Evolutionary conservation across 1,140 invertebrate species (phyloP), one percentile per base, ranked within the genome.

Genomic region (Carposina sasakii): DNA sequence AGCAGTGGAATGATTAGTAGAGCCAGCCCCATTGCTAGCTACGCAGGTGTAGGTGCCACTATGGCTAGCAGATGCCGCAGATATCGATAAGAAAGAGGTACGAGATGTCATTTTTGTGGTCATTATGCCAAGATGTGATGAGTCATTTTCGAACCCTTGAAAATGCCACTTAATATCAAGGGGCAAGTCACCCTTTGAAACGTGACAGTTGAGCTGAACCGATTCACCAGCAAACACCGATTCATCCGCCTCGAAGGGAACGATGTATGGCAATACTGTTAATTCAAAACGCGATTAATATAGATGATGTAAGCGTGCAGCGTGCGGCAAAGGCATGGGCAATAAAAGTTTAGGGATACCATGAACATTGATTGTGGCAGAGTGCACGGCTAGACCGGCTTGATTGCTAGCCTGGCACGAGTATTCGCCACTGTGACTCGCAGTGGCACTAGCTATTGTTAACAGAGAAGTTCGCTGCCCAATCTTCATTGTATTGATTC

Each of bases 11-110:
- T 91, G 88, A 70, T 89, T 91, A 62, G 87, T 89, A 37, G 86
- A 90, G 51, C 92, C 92, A 21, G 93, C 94, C 48, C 81, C 85
- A 84, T 94, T 94, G 60, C 85, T 90, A 39, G 91, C 92, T 59
- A 90, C 87, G 78, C 94, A 96, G 52, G 92, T 94, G 67, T 96
- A 96, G 57, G 90, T 90, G 53, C 93, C 93, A 69, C 88, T 89
- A 73, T 96, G 94, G 40, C 88, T 86, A 31, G 90, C 91, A 45
- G 88, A 87, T n/a, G 93, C 91, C 52, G 90, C 90, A 63, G 93
- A 90, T 61, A 96, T 94, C 47, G 90, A 92, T 53, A 96, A 81
- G 57, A 92, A 90, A 63, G 92, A 94, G 60, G 91, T 87, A 68
- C 91, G 87, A 86, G 94, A 89, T 81, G 94, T 88, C 72, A 89